Percentiles rank a stretch among this genome's conserved stretches.
Evolutionary conservation across 2,113 vertebrate genomes (phyloP).

Genomic region (Semnopithecus entellus): DNA sequence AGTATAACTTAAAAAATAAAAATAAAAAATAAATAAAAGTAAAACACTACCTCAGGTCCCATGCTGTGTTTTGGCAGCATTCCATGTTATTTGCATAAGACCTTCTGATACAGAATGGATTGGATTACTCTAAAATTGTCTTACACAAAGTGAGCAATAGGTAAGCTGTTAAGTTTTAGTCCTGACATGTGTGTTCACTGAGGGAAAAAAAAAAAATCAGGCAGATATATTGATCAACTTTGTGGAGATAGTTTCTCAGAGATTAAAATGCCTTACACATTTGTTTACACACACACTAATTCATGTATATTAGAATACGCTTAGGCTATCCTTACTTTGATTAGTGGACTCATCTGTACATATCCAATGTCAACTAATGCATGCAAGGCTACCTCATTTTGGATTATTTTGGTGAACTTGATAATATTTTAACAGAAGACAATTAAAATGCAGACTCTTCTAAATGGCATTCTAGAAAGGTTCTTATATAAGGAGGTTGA

Average conservation of each 20-base stretch:
- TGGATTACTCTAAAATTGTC: neutral
- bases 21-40: neutral
- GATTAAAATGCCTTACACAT: neutral
- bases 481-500: neutral
- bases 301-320: neutral
- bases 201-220: neutral
- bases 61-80: neutral
- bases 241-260: neutral
- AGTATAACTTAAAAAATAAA: neutral
- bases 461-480: neutral
- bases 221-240: neutral
- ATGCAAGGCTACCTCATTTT: neutral
- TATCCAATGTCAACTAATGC: neutral
- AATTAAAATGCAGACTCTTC: conserved; percentile 1
- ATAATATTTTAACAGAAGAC: neutral
- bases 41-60: neutral
- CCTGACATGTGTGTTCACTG: neutral
- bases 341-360: neutral
- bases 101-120: neutral
- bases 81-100: neutral
- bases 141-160: neutral
- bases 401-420: neutral
- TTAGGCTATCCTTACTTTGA: neutral
- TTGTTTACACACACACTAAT: neutral
- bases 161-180: neutral